Conservation (phyloP, 2,113 vertebrate species). For the Callaeas wilsoni region DNA sequence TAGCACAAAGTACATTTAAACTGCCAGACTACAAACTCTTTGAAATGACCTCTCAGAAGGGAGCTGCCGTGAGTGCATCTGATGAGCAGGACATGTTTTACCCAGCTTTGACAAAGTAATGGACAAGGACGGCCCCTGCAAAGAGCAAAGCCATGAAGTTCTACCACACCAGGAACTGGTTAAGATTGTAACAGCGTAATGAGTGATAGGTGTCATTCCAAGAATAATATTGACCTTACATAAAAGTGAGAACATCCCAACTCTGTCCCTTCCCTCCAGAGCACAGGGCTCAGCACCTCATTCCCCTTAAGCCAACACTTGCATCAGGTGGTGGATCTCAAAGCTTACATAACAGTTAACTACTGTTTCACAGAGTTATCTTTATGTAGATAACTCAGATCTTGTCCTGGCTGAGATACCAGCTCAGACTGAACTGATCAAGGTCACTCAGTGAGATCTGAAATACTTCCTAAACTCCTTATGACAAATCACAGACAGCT, state of each 20-base stretch:
- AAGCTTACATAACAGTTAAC: not conserved
- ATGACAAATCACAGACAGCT: not conserved
- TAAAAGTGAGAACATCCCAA: not conserved
- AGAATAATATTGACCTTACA: not conserved
- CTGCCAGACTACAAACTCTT: not conserved
- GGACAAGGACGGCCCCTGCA: not conserved
- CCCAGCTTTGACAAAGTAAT: not conserved
- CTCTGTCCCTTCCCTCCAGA: not conserved
- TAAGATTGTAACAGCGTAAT: not conserved
- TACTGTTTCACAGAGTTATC: not conserved
- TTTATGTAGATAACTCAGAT: not conserved
- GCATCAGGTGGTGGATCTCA: not conserved
- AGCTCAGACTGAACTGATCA: not conserved
- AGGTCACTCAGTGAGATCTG: not conserved
- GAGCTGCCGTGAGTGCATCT: not conserved
- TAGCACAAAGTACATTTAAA: not conserved
- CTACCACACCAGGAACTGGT: not conserved
- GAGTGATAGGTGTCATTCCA: not conserved
- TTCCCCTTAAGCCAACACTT: not conserved
- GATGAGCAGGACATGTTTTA: not conserved
- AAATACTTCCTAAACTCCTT: not conserved
- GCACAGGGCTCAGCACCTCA: not conserved
- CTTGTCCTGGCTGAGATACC: not conserved
- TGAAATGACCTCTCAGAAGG: not conserved
- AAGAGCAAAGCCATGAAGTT: not conserved